Evolutionary conservation across 2,797 vertebrate genomes (phyloP).

Genomic region (Xenopus petersii): DNA sequence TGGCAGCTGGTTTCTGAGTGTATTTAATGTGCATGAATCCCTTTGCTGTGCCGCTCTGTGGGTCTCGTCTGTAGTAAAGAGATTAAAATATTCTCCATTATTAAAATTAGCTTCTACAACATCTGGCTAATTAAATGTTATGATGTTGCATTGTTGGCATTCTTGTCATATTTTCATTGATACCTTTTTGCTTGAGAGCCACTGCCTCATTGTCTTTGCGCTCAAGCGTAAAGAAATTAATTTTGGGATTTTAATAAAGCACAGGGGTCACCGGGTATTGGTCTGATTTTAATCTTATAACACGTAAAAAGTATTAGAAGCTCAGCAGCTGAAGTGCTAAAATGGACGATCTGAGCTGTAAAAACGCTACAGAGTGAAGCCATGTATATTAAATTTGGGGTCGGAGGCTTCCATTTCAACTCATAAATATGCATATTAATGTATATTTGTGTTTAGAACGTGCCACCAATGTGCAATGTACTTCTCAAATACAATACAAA

Average conservation of each 20-base stretch:
- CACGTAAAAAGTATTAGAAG: not conserved
- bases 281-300: not conserved
- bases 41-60: conserved; percentile 10
- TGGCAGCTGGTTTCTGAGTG: conserved; percentile 28
- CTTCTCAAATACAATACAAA: not conserved
- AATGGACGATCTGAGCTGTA: not conserved
- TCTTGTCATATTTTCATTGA: not conserved
- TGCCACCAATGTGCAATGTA: not conserved
- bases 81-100: conserved; percentile 39
- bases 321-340: not conserved
- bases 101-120: conserved; percentile 43
- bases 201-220: not conserved
- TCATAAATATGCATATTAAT: conserved; percentile 6
- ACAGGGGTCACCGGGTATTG: not conserved
- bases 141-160: conserved; percentile 17
- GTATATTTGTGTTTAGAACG: not conserved
- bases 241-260: not conserved
- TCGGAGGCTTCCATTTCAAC: not conserved
- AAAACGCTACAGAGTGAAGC: not conserved
- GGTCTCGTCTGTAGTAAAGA: conserved; percentile 39
- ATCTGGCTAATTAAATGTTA: conserved; percentile 45
- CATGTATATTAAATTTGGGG: not conserved
- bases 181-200: not conserved
- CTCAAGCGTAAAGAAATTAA: not conserved
- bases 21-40: not conserved